Evolutionary conservation across 1,140 invertebrate species (phyloP), one percentile per base, ranked within the genome.

Genomic region (Aradophagus sp.): DNA sequence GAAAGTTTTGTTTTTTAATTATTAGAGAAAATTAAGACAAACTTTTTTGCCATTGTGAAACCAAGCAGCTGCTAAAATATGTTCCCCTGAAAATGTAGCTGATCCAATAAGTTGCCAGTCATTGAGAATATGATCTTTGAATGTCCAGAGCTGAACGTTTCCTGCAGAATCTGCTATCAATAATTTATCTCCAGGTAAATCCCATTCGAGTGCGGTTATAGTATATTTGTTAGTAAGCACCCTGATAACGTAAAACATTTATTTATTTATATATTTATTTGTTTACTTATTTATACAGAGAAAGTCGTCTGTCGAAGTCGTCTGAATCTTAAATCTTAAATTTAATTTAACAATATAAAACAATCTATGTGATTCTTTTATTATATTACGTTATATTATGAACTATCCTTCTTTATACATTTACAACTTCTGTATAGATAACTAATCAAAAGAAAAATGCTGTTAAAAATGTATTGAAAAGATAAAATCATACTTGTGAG

Each of bases 41-140:
- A 89, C 89, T 79, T 93, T 93, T 67, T 93, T 91, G 0, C 94
- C 94, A 79, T 93, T 93, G 83, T 95, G 93, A 81, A 95, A 96
- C 86, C 95, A 96, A 13, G 89, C 89, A 1, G 90, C 91, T 31
- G 90, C 88, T 29, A 95, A 87, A 74, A 96, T 93, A 66, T 93
- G 90, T 85, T 97, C 95, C 11, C 93, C 93, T 81, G 84, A 63
- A 80, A 92, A 90, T 39, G 61, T 77, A 1, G 80, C 74, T 3
- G 80, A 83, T 13, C 83, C 84, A 36, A 86, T 78, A 12, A 89
- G 84, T 0, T 78, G 81, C 93, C 94, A 97, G n/a, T 93, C 90
- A 80, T 95, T 95, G 0, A 96, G 84, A 16, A 94, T 81, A 79
- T 93, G 89, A 59, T 95, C 93, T 73, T 90, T 91, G 52, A 92